phyloP scores from a whole-genome alignment of 2,888 invertebrate species.

The Pristionchus exspectatus region DNA sequence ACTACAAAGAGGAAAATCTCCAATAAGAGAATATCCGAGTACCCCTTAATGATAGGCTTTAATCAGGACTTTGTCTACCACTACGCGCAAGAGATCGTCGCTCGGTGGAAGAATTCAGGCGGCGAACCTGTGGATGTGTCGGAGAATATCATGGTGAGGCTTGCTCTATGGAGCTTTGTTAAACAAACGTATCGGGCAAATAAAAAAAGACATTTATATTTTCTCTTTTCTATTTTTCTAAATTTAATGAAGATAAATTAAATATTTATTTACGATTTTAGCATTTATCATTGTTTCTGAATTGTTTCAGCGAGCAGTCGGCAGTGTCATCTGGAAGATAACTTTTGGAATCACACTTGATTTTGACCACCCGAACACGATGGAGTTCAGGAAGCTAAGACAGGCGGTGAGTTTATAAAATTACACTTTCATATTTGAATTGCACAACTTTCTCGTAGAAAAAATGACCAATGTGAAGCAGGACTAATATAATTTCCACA shows the following conservation, averaged over 20 bases:
- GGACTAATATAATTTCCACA: background rate
- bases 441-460: too few species aligned
- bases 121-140: background rate
- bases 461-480: background rate
- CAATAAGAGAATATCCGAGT: too few species aligned
- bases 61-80: conserved; percentile 9
- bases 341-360: conserved; percentile 3
- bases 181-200: too few species aligned
- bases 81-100: conserved; percentile 22
- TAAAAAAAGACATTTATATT: too few species aligned
- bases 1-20: too few species aligned
- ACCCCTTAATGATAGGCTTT: background rate
- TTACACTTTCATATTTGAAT: background rate
- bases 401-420: background rate
- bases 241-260: too few species aligned
- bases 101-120: conserved; percentile 4
- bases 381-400: background rate
- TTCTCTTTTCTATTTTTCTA: too few species aligned
- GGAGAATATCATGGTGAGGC: conserved; percentile 12
- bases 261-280: too few species aligned
- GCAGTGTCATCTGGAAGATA: conserved; percentile 17
- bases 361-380: background rate
- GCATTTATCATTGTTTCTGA: background rate
- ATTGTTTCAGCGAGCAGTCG: background rate
- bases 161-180: too few species aligned